Evolutionary conservation across 1,140 invertebrate genomes (phyloP).

Genomic region (Drosophila nikananu): DNA sequence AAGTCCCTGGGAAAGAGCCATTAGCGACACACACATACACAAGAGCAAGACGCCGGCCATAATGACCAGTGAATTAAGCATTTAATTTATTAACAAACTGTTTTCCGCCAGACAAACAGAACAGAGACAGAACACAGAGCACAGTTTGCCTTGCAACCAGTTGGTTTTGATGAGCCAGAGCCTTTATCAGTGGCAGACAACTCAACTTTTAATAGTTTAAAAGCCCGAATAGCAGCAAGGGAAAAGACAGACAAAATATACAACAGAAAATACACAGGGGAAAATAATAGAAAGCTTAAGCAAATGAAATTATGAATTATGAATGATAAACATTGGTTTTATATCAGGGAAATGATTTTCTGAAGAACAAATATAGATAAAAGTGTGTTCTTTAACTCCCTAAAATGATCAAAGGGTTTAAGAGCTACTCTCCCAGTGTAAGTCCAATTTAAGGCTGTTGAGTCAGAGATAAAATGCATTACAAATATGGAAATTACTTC

Average conservation of each 20-base stretch:
- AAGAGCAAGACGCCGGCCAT: slow-evolving; percentile 55
- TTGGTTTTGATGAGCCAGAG: slow-evolving; percentile 52
- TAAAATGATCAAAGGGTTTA: too few relatives aligned
- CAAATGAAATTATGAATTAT: not conserved
- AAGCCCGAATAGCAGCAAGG: slow-evolving; percentile 39
- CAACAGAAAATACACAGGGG: slow-evolving; percentile 41
- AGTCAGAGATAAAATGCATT: slow-evolving; percentile 56
- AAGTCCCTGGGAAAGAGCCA: slow-evolving; percentile 32
- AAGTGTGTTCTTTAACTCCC: not conserved
- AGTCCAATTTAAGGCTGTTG: slow-evolving; percentile 70
- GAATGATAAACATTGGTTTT: not conserved
- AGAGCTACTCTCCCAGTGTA: not conserved
- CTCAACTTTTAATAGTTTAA: slow-evolving; percentile 79
- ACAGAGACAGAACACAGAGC: slow-evolving; percentile 20
- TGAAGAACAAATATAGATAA: not conserved
- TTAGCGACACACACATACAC: slow-evolving; percentile 50
- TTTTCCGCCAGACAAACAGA: slow-evolving; percentile 44
- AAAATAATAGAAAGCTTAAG: not conserved
- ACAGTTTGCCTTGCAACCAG: slow-evolving; percentile 68
- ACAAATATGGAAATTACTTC: slow-evolving; percentile 54
- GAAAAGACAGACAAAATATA: slow-evolving; percentile 18
- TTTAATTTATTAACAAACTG: slow-evolving; percentile 82
- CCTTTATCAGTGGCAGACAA: slow-evolving; percentile 63
- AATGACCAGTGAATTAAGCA: slow-evolving; percentile 79
- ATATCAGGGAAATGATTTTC: not conserved